phyloP scores from a whole-genome alignment of 1,140 invertebrate species.

The Zaprionus ornatus region DNA sequence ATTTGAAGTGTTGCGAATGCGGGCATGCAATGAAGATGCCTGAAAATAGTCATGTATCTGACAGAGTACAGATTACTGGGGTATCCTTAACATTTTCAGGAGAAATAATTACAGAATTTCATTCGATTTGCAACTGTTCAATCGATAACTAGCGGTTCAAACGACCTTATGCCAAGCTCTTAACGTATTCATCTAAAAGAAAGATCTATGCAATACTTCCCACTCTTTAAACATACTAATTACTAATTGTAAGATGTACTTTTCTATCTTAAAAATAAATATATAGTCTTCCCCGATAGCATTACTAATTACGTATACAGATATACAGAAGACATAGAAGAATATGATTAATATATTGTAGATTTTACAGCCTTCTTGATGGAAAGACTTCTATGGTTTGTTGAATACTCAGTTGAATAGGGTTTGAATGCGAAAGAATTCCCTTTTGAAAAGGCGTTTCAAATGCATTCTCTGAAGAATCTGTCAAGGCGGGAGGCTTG shows the following conservation, averaged over 20 bases:
- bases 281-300: not conserved
- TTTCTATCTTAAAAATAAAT: not conserved
- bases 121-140: not conserved
- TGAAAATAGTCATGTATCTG: not conserved
- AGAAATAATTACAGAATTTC: not conserved
- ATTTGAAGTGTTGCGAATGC: not conserved
- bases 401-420: not conserved
- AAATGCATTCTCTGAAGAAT: conserved; percentile 1
- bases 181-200: too few relatives aligned
- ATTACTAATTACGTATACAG: not conserved
- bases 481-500: not conserved
- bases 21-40: not conserved
- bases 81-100: not conserved
- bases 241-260: too few relatives aligned
- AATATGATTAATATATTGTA: not conserved
- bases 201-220: too few relatives aligned
- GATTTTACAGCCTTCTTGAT: not conserved
- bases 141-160: not conserved
- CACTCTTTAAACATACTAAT: too few relatives aligned
- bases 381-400: not conserved
- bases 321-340: not conserved
- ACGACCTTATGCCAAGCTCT: too few relatives aligned
- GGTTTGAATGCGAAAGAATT: not conserved
- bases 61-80: not conserved
- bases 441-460: not conserved